Base-by-base conservation (phyloP, 2,797 vertebrate genomes). In the Rhinogobio ventralis region DNA sequence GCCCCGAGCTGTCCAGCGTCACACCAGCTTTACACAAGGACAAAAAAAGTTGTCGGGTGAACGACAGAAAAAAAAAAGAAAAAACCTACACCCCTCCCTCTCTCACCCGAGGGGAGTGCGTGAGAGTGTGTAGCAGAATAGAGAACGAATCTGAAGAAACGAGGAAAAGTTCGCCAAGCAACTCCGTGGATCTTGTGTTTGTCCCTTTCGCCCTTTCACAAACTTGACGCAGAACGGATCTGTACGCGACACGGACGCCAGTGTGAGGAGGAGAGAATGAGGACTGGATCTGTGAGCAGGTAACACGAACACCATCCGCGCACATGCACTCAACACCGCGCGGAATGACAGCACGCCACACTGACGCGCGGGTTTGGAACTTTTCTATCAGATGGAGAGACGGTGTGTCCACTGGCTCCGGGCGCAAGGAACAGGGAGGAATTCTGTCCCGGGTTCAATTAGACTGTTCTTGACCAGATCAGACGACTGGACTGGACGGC, bases 1-100 rank as follows among this genome's bases (percentile, higher is more conserved):
- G 84, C 88, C 90, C 86, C 89, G 7, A 86, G 86, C 89, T 90
- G 88, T 88, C 89, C 90, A 89, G 89, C 91, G 92, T 93, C 92
- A 93, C 92, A 92, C 90, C 89, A 89, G 89, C 91, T 92, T 94
- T 92, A 93, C 91, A 92, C 90, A 93, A 93, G 90, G 90, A 93
- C 87, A 91, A 89, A 92, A 92, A 94, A 91, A 77, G 89, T 91
- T 92, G 90, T 92, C 53, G 90, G 91, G 88, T 87, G 90, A 92
- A 90, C 86, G 17, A 89, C 42, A 88, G 89, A 82, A 33, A 17
- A 0, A n/a, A n/a, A n/a, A 25, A 60, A 0, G 28, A 60, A 85
- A 88, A 86, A 77, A 89, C 51, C 68, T 55, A 55, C 89, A 91
- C 92, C 92, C 82, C 91, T 91, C 92, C 93, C 91, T 91, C 91